A percentile compares a stretch with the other conserved stretches of the same genome.
These are phyloP conservation scores for Myxocyprinus asiaticus DNA, from an alignment of 2,113 vertebrate species.

Conservation along the genomic window DNA sequence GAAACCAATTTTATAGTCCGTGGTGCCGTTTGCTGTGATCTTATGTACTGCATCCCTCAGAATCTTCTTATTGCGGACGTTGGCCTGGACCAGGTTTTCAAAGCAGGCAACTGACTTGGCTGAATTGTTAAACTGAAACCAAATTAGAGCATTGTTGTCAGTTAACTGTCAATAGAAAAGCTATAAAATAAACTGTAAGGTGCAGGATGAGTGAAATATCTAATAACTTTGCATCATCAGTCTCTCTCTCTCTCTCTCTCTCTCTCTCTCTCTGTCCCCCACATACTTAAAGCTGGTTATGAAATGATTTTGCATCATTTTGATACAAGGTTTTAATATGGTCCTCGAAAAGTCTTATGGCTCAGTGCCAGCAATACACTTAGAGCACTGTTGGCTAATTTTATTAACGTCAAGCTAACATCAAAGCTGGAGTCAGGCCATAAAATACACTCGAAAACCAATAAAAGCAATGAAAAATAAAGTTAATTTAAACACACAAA, in stretches of 20 bases:
- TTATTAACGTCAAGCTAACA: conserved; percentile 33
- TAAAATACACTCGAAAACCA: conserved; percentile 16
- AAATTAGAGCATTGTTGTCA: conserved; percentile 36
- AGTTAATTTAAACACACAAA: conserved; percentile 23
- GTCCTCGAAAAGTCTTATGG: conserved; percentile 52
- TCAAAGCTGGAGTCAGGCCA: conserved; percentile 10
- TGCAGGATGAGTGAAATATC: too few relatives aligned
- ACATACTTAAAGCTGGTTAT: neutral
- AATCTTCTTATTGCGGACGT: conserved; percentile 94
- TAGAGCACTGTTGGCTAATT: conserved; percentile 37
- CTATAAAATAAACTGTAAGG: too few relatives aligned
- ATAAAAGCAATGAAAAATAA: conserved; percentile 39
- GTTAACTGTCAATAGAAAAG: neutral
- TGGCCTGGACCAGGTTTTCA: conserved; percentile 93
- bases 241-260: too few relatives aligned
- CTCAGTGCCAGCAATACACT: conserved; percentile 40
- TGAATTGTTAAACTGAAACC: conserved; percentile 88
- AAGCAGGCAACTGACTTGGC: conserved; percentile 89
- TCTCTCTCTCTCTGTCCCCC: too few relatives aligned
- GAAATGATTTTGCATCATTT: conserved; percentile 20
- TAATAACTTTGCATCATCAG: too few relatives aligned
- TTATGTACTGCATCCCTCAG: conserved; percentile 88
- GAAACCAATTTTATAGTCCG: conserved; percentile 93
- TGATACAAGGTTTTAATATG: conserved; percentile 35
- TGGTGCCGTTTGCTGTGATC: conserved; percentile 91